Conservation (phyloP, 1,140 invertebrate species). For the Drosophila tropicalis region DNA sequence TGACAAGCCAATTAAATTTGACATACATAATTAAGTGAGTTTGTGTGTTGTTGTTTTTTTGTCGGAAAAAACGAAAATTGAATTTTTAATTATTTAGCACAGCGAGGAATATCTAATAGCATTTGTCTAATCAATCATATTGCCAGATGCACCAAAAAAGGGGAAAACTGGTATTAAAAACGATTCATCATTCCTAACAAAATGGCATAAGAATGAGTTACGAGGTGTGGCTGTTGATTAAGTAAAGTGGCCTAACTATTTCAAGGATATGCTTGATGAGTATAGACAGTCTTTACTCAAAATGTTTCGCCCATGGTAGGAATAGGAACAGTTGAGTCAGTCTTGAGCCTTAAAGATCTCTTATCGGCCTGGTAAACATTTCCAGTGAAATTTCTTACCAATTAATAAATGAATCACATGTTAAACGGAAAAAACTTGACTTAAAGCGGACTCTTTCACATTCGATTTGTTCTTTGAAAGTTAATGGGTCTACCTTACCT, state of each 20-base stretch:
- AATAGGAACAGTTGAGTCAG: no score
- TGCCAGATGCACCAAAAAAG: constrained; percentile 1
- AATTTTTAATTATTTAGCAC: constrained; percentile 68
- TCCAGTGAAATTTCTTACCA: no score
- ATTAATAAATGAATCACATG: no score
- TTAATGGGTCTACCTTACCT: background rate
- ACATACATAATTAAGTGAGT: constrained; percentile 76
- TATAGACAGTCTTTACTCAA: no score
- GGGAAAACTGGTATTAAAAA: background rate
- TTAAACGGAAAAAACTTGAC: no score
- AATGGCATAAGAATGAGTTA: background rate
- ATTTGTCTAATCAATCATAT: constrained; percentile 18
- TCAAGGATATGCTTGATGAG: background rate
- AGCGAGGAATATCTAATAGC: constrained; percentile 7
- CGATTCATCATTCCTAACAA: background rate
- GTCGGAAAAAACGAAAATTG: constrained; percentile 41
- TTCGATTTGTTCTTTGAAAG: background rate
- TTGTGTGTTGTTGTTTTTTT: constrained; percentile 25
- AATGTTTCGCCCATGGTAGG: no score
- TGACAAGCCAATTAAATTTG: constrained; percentile 80
- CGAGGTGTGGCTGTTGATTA: background rate
- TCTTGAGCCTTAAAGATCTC: no score
- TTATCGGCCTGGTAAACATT: no score
- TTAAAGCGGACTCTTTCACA: no score
- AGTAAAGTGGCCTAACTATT: background rate